A percentile compares a stretch with the other conserved stretches of the same genome.
phyloP scores from a whole-genome alignment of 2,113 vertebrate genomes.

The Aepyceros melampus region DNA sequence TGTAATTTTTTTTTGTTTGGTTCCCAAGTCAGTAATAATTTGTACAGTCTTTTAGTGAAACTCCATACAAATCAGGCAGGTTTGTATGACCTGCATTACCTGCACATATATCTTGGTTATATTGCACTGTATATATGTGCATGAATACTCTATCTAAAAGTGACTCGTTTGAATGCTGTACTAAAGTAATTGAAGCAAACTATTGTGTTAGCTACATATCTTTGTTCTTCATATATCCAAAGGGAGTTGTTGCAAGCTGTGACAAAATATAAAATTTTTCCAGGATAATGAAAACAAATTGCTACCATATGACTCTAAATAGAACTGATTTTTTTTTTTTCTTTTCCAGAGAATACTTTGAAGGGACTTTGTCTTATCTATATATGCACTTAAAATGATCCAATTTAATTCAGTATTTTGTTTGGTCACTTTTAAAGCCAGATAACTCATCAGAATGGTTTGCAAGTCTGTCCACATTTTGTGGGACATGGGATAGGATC shows the following conservation, averaged over 20 bases:
- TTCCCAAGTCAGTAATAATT: slow-evolving; percentile 5
- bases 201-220: neutral
- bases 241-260: neutral
- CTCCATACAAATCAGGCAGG: neutral
- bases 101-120: neutral
- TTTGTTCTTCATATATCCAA: slow-evolving; percentile 20
- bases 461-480: slow-evolving; percentile 92
- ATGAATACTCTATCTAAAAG: neutral
- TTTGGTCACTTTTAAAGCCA: slow-evolving; percentile 80
- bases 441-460: slow-evolving; percentile 83
- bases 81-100: neutral
- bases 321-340: slow-evolving; percentile 43
- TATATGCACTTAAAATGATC: neutral
- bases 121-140: neutral
- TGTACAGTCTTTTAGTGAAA: neutral
- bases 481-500: slow-evolving; percentile 96
- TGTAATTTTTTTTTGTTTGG: neutral
- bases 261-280: slow-evolving; percentile 13
- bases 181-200: slow-evolving; percentile 13
- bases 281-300: slow-evolving; percentile 21
- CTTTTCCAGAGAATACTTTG: slow-evolving; percentile 41
- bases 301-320: slow-evolving; percentile 23
- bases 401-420: slow-evolving; percentile 45
- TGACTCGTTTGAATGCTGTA: neutral
- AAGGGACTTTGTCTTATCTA: slow-evolving; percentile 45